Base-by-base conservation (phyloP, 2,888 invertebrate genomes). In the Ectemnius continuus region DNA sequence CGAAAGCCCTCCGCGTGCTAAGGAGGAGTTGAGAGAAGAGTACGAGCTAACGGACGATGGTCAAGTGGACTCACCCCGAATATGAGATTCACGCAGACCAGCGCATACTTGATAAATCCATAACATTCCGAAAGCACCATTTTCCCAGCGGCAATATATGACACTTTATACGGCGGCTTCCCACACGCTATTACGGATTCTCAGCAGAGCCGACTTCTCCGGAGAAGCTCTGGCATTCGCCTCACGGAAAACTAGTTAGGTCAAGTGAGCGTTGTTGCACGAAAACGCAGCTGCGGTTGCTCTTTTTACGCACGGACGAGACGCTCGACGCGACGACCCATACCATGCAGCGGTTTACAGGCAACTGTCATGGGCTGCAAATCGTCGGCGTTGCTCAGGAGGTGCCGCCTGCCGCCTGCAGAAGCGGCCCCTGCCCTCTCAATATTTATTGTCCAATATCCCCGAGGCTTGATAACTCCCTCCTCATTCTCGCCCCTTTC, bases 61-160 rank as follows among this genome's bases (percentile, higher is more conserved):
- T 52, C 16, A 52, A 52, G 52, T 52, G n/a, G 52, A 91, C 94
- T 94, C 92, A 95, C 96, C 94, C 94, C 93, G 91, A 95, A 95
- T 88, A 95, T 92, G 71, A 95, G 92, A 90, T 95, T 95, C 85
- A 95, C 93, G 78, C 95, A 91, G 80, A 95, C 93, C 85, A 96
- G 93, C 84, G 95, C 92, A 90, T 94, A 95, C 91, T 95, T 95
- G 91, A 95, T 93, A 85, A 94, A 90, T 69, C 93, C 93, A 90
- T 94, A 95, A 91, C 95, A 95, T 81, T 94, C 93, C 79, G 94
- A 93, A 90, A 95, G 92, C 86, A 94, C 94, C 95, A 95, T 95
- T 76, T 84, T 86, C 76, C 47, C 61, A n/a, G 58, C 52, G 20
- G 59, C 18, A 63, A 8, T 63, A 46, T 36, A 28, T 23, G 64